These are phyloP conservation scores for Epinephelus malabaricus DNA, from an alignment of 2,797 vertebrate genomes.

Conservation along the genomic window DNA sequence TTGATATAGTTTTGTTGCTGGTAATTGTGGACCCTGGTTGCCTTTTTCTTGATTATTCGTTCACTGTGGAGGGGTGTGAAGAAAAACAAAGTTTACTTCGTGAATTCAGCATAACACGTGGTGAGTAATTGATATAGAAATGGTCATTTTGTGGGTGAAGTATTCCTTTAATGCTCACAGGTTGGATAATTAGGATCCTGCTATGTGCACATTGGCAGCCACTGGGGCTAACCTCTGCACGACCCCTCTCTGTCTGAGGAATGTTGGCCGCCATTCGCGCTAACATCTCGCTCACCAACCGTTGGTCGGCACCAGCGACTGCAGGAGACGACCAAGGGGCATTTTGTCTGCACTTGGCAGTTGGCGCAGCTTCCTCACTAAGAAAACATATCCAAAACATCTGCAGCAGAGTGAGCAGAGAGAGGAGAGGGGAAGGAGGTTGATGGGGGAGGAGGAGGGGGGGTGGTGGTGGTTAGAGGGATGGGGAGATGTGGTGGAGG, in stretches of 20 bases:
- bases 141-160: no score
- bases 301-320: slow-evolving; percentile 43
- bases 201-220: slow-evolving; percentile 52
- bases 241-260: slow-evolving; percentile 68
- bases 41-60: no score
- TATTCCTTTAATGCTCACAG: slow-evolving; percentile 15
- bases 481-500: slow-evolving; percentile 45
- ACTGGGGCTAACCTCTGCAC: slow-evolving; percentile 58
- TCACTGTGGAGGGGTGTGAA: no score
- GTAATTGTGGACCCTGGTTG: no score
- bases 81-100: no score
- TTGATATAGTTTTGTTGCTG: no score
- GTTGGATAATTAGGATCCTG: slow-evolving; percentile 52
- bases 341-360: slow-evolving; percentile 65
- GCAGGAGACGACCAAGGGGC: slow-evolving; percentile 57
- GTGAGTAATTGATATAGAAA: no score
- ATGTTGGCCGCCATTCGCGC: slow-evolving; percentile 69
- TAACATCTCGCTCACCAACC: slow-evolving; percentile 46
- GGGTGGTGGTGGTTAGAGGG: slow-evolving; percentile 44
- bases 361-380: slow-evolving; percentile 65
- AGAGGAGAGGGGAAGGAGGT: slow-evolving; percentile 64
- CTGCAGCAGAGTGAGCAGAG: slow-evolving; percentile 76
- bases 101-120: no score
- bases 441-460: slow-evolving; percentile 34
- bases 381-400: slow-evolving; percentile 82